Base-by-base conservation (phyloP, 2,888 invertebrate species). In the Watsonalla binaria region DNA sequence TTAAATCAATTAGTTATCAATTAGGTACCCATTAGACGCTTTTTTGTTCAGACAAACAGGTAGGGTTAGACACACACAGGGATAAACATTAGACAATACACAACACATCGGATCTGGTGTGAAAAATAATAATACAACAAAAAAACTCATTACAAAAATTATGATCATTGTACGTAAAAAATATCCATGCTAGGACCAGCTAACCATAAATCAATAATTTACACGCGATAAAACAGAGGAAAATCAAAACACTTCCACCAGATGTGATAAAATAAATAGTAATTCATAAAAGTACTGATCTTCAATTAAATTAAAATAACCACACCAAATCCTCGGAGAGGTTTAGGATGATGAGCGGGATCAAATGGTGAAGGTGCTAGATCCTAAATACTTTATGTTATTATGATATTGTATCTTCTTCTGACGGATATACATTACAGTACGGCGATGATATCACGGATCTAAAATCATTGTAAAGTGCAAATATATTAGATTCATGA, bases 11-110 rank as follows among this genome's bases (percentile, higher is more conserved):
- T 68, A 70, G 66, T 72, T 72, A 66, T 67, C 11, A 69, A 74
- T 69, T 78, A 71, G 65, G 71, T 68, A 75, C 42, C 42, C 42
- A 42, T 42, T 70, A 76, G 77, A 88, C 89, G 88, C 84, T 75
- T 84, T n/a, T 86, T 76, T 80, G 69, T 84, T 87, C 73, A 86
- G 86, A 91, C 90, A 91, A 89, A 90, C 89, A 88, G 90, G 90
- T 89, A 84, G 92, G 93, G 93, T 94, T 89, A 94, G 94, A 95
- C 95, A 95, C 94, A 96, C 96, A 96, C 95, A 95, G 92, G 95
- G 95, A 94, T 93, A 92, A 94, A 95, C 94, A 95, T 94, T 95
- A 95, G 95, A 96, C 95, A 95, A 95, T 95, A 96, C 96, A 96
- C 96, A 96, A 92, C 88, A 90, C 91, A 87, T 88, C 88, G 86